Evolutionary conservation across 2,113 vertebrate genomes (phyloP).

Genomic region (Parotia lawesii): DNA sequence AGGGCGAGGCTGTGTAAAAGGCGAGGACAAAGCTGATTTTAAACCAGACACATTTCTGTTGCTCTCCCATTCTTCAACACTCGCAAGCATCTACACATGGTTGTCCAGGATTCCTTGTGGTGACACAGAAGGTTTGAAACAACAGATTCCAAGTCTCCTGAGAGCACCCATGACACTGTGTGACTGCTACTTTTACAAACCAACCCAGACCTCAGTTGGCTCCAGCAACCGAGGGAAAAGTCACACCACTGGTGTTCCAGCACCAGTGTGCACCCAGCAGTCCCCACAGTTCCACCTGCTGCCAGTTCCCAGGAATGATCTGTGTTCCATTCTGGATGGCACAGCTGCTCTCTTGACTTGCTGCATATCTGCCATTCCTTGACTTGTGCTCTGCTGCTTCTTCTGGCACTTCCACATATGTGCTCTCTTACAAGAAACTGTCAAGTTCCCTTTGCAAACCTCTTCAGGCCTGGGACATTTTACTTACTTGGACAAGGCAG

Average conservation of each 20-base stretch:
- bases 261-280: background rate
- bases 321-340: background rate
- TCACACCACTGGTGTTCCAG: background rate
- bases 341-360: background rate
- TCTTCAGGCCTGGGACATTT: background rate
- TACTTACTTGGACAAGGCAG: background rate
- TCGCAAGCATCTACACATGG: fast-evolving
- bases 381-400: background rate
- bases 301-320: background rate
- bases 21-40: background rate
- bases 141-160: background rate
- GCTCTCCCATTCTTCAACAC: background rate
- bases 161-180: background rate
- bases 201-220: background rate
- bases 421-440: background rate
- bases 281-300: background rate
- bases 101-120: background rate
- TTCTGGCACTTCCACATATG: background rate
- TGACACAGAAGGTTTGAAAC: background rate
- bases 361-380: background rate
- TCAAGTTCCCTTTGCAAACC: background rate
- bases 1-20: background rate
- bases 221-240: background rate
- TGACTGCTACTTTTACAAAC: background rate
- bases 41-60: background rate